Base-by-base conservation (phyloP, 2,888 invertebrate species). In the Pandemis cinnamomeana region DNA sequence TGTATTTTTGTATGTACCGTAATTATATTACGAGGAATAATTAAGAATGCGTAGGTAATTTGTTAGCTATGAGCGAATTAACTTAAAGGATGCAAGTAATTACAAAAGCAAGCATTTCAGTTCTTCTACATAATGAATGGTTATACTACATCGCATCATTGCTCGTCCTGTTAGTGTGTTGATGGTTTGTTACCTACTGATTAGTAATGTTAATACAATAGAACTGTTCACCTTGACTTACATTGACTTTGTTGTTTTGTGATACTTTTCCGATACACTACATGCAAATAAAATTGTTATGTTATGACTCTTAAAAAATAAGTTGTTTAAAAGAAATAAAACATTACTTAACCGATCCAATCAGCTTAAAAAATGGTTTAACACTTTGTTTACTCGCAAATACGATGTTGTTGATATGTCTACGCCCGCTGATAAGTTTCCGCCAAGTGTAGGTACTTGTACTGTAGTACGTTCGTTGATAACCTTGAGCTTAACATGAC, bases 401-500 rank as follows among this genome's bases (percentile, higher is more conserved):
- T 73, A 75, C 76, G 81, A 79, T 81, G 76, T 79, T 75, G 77
- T 79, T 70, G 71, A 76, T 78, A 67, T 82, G 80, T 82, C 81
- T 78, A 80, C 76, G 36, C 55, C 36, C 73, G 75, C 75, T 83
- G 88, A 87, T 89, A 88, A 88, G 80, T 82, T 75, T 76, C 75
- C 77, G 72, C 72, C 69, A 72, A 77, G 81, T 36, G 27, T n/a
- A n/a, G n/a, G n/a, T 36, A 36, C 27, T 36, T 36, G 27, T 81
- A 76, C 78, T 77, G 79, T 27, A 58, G 27, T 36, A 11, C 71
- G 77, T 81, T 81, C 78, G 77, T 77, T 70, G 78, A 76, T 84
- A 88, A 88, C 92, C 92, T 92, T 92, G 91, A 83, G 80, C 80
- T 77, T 75, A 80, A 81, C 82, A 83, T 82, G 42, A 62, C 36